Conservation (phyloP, 2,888 invertebrate genomes). For the Arge pagana region DNA sequence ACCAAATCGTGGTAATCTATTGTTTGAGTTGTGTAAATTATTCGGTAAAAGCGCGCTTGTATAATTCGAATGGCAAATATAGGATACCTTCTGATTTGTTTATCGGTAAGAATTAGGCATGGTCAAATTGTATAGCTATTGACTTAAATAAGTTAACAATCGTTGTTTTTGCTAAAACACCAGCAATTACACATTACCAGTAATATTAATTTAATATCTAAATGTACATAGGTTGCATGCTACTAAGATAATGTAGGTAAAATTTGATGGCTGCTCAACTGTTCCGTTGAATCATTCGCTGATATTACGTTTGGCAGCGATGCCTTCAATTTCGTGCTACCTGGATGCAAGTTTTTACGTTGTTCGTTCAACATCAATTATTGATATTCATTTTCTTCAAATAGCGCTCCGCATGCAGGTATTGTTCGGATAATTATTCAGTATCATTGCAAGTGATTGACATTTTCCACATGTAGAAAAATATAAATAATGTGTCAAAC, state of each 20-base stretch:
- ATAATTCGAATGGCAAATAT: constrained; percentile 24
- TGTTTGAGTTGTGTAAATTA: too few species aligned
- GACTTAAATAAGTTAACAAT: constrained; percentile 7
- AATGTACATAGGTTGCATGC: constrained; percentile 13
- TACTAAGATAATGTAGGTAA: constrained; percentile 14
- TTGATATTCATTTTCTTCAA: not conserved
- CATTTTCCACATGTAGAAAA: constrained; percentile 13
- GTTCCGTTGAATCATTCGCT: not conserved
- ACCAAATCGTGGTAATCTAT: too few species aligned
- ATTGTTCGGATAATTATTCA: not conserved
- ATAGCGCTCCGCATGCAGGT: not conserved
- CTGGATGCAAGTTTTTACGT: too few species aligned
- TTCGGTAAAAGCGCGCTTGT: too few species aligned
- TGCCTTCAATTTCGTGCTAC: not conserved
- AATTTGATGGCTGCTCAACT: constrained; percentile 5
- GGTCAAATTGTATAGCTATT: constrained; percentile 13
- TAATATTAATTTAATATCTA: constrained; percentile 7
- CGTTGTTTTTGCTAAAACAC: constrained; percentile 13
- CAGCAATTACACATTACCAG: constrained; percentile 14
- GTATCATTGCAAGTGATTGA: constrained; percentile 7
- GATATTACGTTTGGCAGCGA: constrained; percentile 2
- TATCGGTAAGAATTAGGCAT: too few species aligned
- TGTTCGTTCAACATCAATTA: not conserved
- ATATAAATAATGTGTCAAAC: too few species aligned
- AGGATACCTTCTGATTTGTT: too few species aligned